phyloP scores from a whole-genome alignment of 2,113 vertebrate species.

The Oreochromis aureus region DNA sequence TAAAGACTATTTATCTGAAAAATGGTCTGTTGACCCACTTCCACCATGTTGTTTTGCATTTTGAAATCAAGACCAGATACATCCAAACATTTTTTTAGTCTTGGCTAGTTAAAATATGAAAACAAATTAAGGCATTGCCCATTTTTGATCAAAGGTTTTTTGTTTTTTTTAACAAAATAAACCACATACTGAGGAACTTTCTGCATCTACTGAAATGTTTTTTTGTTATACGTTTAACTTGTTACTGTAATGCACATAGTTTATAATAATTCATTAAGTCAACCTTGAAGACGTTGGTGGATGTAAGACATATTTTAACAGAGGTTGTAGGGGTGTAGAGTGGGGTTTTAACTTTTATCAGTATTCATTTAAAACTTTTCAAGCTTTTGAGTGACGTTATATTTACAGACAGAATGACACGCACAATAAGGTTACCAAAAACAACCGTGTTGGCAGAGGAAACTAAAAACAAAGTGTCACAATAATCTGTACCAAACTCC shows the following conservation, averaged over 20 bases:
- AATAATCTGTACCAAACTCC: not conserved
- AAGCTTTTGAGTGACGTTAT: not conserved
- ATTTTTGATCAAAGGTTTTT: not conserved
- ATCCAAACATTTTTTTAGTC: not conserved
- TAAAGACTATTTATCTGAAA: not conserved
- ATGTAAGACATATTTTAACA: not conserved
- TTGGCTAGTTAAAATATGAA: not conserved
- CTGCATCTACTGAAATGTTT: not conserved
- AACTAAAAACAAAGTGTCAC: not conserved
- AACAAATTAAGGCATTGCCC: not conserved
- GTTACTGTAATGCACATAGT: not conserved
- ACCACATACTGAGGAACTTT: not conserved
- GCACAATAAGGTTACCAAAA: not conserved
- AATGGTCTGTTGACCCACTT: not conserved
- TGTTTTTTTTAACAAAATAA: not conserved
- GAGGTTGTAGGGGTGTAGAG: not conserved
- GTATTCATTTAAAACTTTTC: not conserved
- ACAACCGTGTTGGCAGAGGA: not conserved
- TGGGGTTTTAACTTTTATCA: not conserved
- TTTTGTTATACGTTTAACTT: not conserved
- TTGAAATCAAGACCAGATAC: not conserved
- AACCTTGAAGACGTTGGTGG: not conserved
- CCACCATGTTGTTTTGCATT: not conserved
- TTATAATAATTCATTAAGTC: not conserved
- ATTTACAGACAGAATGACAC: not conserved